Evolutionary conservation across 1,140 invertebrate species (phyloP), one percentile per base, ranked within the genome.

Genomic region (Chionoecetes opilio): DNA sequence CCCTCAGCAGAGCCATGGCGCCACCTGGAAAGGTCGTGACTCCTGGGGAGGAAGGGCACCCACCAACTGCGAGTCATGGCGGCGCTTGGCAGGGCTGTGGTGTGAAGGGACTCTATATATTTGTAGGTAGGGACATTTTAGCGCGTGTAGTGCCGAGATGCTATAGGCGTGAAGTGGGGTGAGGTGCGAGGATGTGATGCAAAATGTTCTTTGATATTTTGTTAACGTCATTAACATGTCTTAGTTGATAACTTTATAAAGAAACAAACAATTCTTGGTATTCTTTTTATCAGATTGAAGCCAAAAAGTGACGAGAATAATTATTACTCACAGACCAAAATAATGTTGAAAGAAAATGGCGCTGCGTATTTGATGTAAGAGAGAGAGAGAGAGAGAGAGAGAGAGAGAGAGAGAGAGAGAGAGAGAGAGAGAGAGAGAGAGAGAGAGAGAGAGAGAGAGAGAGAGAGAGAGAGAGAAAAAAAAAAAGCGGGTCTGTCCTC

Each of bases 371-470:
- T 53, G 2, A 14, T 53, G 46, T 9, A 46, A 46, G 5, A 46
- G 5, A 46, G 5, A 46, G 5, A 21, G 6, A 21, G 6, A 21
- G 6, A 75, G 6, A 75, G 53, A 75, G 53, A 75, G 53, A 75
- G 53, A 75, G 53, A 75, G 53, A 75, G 53, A 75, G 53, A 75
- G 53, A 75, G 53, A 75, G 53, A 75, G 53, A 75, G 53, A 75
- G 53, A 75, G 53, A 75, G 53, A 75, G 53, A 75, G 53, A 75
- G 53, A 21, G 53, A 21, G 53, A n/a, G 63, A 75, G 63, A 75
- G 63, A 75, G 63, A 75, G 63, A 75, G 63, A 75, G 63, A 75
- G 63, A 75, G 63, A 75, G 63, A 75, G 63, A 75, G 63, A 75
- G 63, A 75, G 63, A 75, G 63, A 75, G 63, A 75, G 63, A 75